Evolutionary conservation across 2,113 vertebrate genomes (phyloP).

Genomic region (Phalacrocorax carbo): DNA sequence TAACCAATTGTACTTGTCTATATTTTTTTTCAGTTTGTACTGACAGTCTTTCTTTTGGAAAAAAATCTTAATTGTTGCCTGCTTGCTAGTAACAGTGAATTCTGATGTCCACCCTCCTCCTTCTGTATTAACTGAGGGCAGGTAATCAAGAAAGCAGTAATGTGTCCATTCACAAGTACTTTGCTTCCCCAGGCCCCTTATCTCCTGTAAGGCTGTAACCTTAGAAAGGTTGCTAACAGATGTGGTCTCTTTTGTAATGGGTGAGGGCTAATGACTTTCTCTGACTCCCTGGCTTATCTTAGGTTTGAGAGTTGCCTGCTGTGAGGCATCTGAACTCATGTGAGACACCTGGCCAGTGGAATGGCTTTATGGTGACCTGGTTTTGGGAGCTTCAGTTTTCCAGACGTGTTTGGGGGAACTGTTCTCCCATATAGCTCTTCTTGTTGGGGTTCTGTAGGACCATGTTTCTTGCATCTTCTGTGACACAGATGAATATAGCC

Average conservation of each 20-base stretch:
- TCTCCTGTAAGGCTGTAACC: not conserved
- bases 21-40: not conserved
- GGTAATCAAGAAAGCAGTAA: not conserved
- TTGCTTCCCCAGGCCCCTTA: not conserved
- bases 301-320: not conserved
- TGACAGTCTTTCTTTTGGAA: not conserved
- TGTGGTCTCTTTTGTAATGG: not conserved
- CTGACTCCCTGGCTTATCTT: not conserved
- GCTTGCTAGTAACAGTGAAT: not conserved
- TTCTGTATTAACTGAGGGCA: not conserved
- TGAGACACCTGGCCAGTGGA: not conserved
- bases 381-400: not conserved
- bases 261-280: not conserved
- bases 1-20: not conserved
- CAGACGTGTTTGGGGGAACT: not conserved
- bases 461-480: not conserved
- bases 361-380: not conserved
- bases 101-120: not conserved
- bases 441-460: not conserved
- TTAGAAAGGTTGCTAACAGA: not conserved
- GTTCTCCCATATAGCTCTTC: fast-evolving
- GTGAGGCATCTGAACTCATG: not conserved
- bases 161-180: not conserved
- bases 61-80: not conserved
- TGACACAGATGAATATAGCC: not conserved